Evolutionary conservation across 2,113 vertebrate species (phyloP).

Genomic region (Mionectes macconnelli): DNA sequence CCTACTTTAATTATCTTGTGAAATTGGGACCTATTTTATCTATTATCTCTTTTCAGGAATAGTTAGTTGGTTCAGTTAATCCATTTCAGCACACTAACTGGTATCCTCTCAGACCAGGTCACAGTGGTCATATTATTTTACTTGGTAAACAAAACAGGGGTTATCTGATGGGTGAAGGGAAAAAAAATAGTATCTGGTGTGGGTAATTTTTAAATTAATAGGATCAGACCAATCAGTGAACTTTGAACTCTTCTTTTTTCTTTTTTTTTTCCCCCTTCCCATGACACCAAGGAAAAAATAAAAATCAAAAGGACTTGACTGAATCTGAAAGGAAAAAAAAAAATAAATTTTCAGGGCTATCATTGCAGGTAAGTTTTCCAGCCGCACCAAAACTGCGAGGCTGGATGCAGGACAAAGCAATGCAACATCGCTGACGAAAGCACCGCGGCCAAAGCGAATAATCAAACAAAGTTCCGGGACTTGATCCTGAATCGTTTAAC

Average conservation of each 20-base stretch:
- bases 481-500: no score
- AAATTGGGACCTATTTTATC: background rate
- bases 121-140: background rate
- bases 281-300: background rate
- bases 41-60: background rate
- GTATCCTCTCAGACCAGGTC: background rate
- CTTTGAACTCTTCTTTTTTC: background rate
- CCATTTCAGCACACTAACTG: background rate
- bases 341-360: background rate
- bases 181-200: background rate
- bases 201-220: background rate
- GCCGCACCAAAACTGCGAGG: background rate
- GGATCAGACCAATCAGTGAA: background rate
- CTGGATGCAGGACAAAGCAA: background rate
- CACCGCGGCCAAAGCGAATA: accelerated
- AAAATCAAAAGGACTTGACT: background rate
- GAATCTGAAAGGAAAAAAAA: background rate
- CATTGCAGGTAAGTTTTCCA: background rate
- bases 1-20: background rate
- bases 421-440: background rate
- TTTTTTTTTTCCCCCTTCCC: accelerated
- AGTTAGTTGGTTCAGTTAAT: background rate
- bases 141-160: background rate
- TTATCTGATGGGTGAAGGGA: background rate
- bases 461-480: background rate